Evolutionary conservation across 1,140 invertebrate genomes (phyloP), one percentile per base, ranked within the genome.

Genomic region (Eueides isabella): DNA sequence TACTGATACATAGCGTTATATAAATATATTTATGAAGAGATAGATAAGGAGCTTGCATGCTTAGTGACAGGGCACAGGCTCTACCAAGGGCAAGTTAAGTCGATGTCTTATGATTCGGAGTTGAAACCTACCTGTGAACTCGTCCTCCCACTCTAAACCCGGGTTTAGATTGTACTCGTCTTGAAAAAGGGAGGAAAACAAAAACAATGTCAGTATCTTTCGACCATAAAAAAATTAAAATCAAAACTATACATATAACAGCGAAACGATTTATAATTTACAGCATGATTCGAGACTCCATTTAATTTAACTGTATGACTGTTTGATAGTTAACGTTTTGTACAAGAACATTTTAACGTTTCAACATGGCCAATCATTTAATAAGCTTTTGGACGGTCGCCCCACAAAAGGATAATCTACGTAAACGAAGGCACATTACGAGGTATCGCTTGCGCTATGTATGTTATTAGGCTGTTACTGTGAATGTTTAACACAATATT

Each of bases 91-190:
- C 87, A 84, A 84, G 80, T 82, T 85, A 87, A 88, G 87, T 89
- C 84, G 82, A 88, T 88, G 87, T 85, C 84, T 79, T 85, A 87
- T 89, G 87, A 86, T 85, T 87, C 89, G 85, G 91, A 91, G 75
- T 93, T 94, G 94, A 94, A 95, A 97, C 97, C 97, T 98, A 98
- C 98, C 98, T 98, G 97, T 98, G 95, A 99, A 99, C 95, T 99
- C 98, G 97, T 99, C 98, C 96, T 99, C 98, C 98, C 98, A 99
- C 95, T 99, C 98, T 98, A 99, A 98, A 97, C 97, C 97, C 95
- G 97, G 97, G 96, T 98, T 98, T 96, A 98, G 97, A 98, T 98
- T 98, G 97, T 98, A 98, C 96, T 98, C 97, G 96, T 98, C 97
- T 98, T 97, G 96, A 96, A 95, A 95, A 95, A 95, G 96, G 96